Percentiles rank a stretch among this genome's conserved stretches.
phyloP scores from a whole-genome alignment of 1,140 invertebrate genomes.

The Sminthurinus signatus region DNA sequence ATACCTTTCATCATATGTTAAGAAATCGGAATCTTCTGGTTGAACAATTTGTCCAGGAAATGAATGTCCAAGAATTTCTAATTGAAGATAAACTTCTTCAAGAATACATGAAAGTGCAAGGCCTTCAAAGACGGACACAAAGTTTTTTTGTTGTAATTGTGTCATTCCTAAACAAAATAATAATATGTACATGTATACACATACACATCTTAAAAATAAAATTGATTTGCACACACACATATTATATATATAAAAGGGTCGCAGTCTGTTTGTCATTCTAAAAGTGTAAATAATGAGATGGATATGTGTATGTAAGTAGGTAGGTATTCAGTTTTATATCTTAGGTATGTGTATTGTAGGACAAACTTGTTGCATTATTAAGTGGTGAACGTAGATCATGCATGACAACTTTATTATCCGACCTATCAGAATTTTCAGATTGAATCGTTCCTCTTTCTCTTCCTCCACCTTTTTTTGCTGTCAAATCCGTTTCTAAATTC shows the following conservation, averaged over 20 bases:
- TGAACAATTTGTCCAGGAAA: background rate
- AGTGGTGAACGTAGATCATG: conserved; percentile 3
- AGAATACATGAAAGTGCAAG: conserved; percentile 17
- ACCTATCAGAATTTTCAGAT: too few species aligned
- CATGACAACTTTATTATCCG: background rate
- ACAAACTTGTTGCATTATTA: too few species aligned
- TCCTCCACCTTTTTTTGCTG: too few species aligned
- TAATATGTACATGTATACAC: background rate
- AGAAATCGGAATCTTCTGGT: conserved; percentile 12
- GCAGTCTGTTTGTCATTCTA: too few species aligned
- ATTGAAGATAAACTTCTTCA: conserved; percentile 17
- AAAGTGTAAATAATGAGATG: too few species aligned
- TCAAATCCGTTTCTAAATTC: too few species aligned
- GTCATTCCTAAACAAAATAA: background rate
- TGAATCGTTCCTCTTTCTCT: too few species aligned
- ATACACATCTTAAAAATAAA: background rate
- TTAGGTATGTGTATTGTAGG: too few species aligned
- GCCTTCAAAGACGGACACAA: conserved; percentile 9
- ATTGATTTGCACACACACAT: too few species aligned
- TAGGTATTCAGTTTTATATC: too few species aligned
- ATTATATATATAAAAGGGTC: too few species aligned
- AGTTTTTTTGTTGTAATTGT: background rate
- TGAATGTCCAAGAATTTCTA: conserved; percentile 13
- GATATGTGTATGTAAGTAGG: too few species aligned
- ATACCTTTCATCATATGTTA: conserved; percentile 28